These are phyloP conservation scores for Palythoa grandiflora DNA, from an alignment of 92 coral and sea anemone genomes.

Conservation along the genomic window DNA sequence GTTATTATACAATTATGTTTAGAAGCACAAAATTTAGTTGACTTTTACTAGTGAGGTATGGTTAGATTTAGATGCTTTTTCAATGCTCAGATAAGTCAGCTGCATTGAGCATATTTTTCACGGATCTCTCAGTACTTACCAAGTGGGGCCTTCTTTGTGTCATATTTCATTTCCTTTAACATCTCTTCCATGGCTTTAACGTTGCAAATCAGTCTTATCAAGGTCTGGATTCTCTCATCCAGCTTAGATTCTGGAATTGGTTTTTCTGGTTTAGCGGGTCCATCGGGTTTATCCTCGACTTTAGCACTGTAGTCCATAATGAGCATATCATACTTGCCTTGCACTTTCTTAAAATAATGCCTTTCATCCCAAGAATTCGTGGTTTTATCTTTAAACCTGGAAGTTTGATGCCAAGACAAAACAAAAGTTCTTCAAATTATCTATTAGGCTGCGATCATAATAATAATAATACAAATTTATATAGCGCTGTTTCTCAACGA, in stretches of 20 bases:
- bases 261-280: constrained; percentile 85
- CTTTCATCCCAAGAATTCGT: constrained; percentile 91
- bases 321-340: constrained; percentile 90
- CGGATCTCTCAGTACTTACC: constrained; percentile 62
- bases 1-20: too few relatives aligned
- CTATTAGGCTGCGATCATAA: too few relatives aligned
- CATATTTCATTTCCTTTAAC: constrained; percentile 97
- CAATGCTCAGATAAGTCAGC: neutral
- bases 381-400: constrained; percentile 91
- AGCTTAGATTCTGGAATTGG: constrained; percentile 79
- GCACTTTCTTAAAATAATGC: constrained; percentile 78
- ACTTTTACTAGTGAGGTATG: too few relatives aligned
- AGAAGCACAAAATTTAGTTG: too few relatives aligned
- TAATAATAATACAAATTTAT: too few relatives aligned
- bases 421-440: too few relatives aligned
- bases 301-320: constrained; percentile 95
- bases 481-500: too few relatives aligned
- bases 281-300: constrained; percentile 81
- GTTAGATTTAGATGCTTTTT: too few relatives aligned
- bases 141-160: constrained; percentile 93
- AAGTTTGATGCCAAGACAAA: neutral
- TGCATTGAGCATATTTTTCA: neutral
- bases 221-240: constrained; percentile 82
- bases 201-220: constrained; percentile 89
- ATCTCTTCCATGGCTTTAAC: constrained; percentile 95